These are phyloP conservation scores for Pipistrellus pipistrellus DNA, from an alignment of 2,797 vertebrate genomes.

Conservation along the genomic window DNA sequence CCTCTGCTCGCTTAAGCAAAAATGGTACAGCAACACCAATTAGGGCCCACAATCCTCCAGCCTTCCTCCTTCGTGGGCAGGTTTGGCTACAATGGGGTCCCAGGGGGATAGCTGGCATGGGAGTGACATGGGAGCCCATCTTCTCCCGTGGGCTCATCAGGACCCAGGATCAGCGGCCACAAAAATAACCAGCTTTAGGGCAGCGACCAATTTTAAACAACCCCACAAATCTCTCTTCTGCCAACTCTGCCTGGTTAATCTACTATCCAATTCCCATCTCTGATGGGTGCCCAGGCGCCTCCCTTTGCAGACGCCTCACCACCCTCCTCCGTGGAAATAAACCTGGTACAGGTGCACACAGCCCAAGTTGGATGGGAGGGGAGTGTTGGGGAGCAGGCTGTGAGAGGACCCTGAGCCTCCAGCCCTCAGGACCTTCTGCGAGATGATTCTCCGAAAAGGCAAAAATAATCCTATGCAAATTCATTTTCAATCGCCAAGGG, in stretches of 20 bases:
- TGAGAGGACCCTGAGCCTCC: background rate
- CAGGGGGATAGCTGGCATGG: constrained; percentile 57
- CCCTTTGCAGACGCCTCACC: background rate
- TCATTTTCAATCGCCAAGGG: background rate
- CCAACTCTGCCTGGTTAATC: background rate
- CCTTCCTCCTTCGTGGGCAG: constrained; percentile 80
- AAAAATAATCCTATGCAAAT: background rate
- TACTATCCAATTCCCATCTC: background rate
- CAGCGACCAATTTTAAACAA: constrained; percentile 66
- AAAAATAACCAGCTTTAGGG: constrained; percentile 56
- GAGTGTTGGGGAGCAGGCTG: background rate
- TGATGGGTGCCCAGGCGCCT: rapidly evolving
- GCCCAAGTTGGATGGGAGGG: too few relatives aligned
- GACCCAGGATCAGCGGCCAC: constrained; percentile 77
- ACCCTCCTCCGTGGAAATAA: background rate
- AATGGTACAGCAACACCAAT: constrained; percentile 86
- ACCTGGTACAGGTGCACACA: background rate
- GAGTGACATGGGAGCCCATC: constrained; percentile 76
- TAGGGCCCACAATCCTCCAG: constrained; percentile 79
- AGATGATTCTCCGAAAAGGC: background rate
- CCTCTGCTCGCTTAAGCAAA: constrained; percentile 82
- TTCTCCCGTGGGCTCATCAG: constrained; percentile 79
- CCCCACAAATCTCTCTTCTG: constrained; percentile 56
- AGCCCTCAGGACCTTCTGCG: background rate
- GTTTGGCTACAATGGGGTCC: constrained; percentile 71